A percentile compares a stretch with the other conserved stretches of the same genome.
phyloP scores from a whole-genome alignment of 1,140 invertebrate species.

The Leptoteleia sp. region DNA sequence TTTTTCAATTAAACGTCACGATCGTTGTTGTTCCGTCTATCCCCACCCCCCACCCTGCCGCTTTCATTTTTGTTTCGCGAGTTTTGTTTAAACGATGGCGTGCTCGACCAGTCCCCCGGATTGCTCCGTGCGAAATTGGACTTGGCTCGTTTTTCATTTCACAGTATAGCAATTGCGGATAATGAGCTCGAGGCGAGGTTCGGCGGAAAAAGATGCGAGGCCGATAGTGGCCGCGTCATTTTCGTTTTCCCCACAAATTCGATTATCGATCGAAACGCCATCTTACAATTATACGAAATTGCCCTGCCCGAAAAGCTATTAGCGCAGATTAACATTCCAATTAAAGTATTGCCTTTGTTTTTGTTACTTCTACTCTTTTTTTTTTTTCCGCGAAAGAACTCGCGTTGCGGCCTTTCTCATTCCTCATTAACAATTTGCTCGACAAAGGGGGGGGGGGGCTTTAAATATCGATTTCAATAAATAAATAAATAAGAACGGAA shows the following conservation, averaged over 20 bases:
- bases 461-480: no score
- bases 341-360: no score
- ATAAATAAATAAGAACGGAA: no score
- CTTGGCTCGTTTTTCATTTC: constrained; percentile 17
- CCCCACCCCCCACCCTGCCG: no score
- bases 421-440: no score
- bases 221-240: not conserved
- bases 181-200: constrained; percentile 12
- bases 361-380: no score
- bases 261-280: not conserved
- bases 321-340: no score
- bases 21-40: constrained; percentile 15
- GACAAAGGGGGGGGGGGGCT: no score
- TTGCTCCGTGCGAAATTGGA: constrained; percentile 7
- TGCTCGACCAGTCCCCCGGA: constrained; percentile 6
- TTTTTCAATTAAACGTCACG: constrained; percentile 52
- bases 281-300: no score
- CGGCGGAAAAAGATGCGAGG: constrained; percentile 1
- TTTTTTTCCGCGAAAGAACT: no score
- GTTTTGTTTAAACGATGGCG: constrained; percentile 24
- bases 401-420: no score
- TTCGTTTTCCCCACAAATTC: not conserved
- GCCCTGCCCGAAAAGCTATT: no score
- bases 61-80: constrained; percentile 26
- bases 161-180: constrained; percentile 18